These are phyloP conservation scores for Mirza zaza DNA, from an alignment of 2,113 vertebrate genomes.

Conservation along the genomic window DNA sequence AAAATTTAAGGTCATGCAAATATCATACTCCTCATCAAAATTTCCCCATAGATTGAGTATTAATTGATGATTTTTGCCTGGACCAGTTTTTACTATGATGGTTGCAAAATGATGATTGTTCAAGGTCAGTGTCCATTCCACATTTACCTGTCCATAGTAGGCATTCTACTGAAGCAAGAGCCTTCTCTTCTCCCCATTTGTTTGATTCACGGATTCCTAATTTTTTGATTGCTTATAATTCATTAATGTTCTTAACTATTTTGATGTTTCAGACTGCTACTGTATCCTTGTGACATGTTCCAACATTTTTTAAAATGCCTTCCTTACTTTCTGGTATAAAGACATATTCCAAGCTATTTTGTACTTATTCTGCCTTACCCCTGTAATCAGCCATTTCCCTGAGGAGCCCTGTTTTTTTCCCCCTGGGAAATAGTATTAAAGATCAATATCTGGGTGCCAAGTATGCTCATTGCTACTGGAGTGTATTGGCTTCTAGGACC, in stretches of 20 bases:
- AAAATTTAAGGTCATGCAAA: background rate
- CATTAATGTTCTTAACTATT: background rate
- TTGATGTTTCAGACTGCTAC: constrained; percentile 20
- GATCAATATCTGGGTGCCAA: background rate
- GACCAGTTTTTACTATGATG: background rate
- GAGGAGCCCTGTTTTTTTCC: background rate
- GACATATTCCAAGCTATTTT: background rate
- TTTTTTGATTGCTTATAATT: background rate
- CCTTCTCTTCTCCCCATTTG: background rate
- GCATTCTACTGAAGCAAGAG: background rate
- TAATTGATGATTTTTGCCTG: background rate
- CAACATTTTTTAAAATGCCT: background rate
- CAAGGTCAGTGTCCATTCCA: background rate
- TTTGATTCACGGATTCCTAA: background rate
- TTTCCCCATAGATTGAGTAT: background rate
- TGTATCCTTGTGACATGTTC: background rate
- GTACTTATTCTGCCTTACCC: background rate
- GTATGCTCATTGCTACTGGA: background rate
- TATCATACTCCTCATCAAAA: background rate
- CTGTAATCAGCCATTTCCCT: background rate
- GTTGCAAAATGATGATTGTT: background rate
- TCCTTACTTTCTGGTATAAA: background rate
- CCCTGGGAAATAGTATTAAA: background rate
- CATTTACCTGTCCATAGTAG: background rate
- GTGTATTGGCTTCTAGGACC: background rate